These are phyloP conservation scores for Cyanistes caeruleus DNA, from an alignment of 2,113 vertebrate genomes.

Conservation along the genomic window DNA sequence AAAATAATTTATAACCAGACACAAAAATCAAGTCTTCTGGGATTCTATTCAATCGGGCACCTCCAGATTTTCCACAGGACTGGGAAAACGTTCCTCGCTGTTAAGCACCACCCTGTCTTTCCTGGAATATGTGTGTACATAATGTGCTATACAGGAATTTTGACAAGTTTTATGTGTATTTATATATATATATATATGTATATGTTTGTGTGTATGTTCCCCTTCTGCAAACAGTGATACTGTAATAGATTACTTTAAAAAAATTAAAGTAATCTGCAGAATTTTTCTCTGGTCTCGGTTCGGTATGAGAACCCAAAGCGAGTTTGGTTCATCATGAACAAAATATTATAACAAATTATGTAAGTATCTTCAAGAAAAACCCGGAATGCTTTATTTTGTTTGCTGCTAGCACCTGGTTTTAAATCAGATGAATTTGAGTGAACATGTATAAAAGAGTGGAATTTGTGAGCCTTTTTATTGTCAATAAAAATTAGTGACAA, in stretches of 20 bases:
- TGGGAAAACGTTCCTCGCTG: not conserved
- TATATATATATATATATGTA: not conserved
- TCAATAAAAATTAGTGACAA: constrained; percentile 3
- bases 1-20: not conserved
- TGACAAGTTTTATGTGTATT: not conserved
- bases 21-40: not conserved
- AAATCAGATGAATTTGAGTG: not conserved
- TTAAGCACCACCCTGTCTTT: not conserved
- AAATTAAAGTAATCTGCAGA: not conserved
- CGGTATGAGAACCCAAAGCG: rapidly evolving
- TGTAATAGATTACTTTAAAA: not conserved
- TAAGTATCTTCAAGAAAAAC: not conserved
- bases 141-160: not conserved
- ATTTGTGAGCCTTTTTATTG: constrained; percentile 5
- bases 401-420: not conserved
- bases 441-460: not conserved
- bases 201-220: not conserved
- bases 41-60: not conserved
- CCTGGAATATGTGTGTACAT: not conserved
- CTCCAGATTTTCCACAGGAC: not conserved
- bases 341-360: not conserved
- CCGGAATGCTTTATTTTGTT: not conserved
- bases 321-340: not conserved
- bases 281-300: not conserved
- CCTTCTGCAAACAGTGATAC: not conserved